Base-by-base conservation (phyloP, 1,140 invertebrate genomes). In the Bombus terrestris region DNA sequence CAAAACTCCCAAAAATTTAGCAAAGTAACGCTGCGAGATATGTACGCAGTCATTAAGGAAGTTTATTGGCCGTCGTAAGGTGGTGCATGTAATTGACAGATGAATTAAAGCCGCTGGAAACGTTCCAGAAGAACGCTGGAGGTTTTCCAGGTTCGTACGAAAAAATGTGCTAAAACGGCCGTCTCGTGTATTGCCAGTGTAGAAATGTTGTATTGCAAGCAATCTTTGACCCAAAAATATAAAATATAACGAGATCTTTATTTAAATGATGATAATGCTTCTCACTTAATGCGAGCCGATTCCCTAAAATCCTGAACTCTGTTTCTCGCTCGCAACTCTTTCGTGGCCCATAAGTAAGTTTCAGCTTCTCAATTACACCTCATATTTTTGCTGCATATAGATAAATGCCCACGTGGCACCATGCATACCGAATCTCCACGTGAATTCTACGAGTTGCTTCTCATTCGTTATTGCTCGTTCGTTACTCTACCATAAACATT, bases 41-140 rank as follows among this genome's bases (percentile, higher is more conserved):
- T 53, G 18, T 6, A 57, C 18, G 68, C 37, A 57, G 13, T 68
- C 62, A 25, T 53, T 83, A 83, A 37, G 22, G 35, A 0, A 35
- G 64, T 72, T 84, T 43, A 59, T 62, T 71, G 22, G 13, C 25
- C 32, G n/a, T 71, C 43, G 43, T 28, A 47, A 69, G 43, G 32
- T 28, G 59, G 66, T 43, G 47, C 22, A 43, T 77, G 66, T 79
- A 79, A 78, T 79, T 71, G 76, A 71, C 64, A 71, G 79, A 84
- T 79, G 82, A 84, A 78, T 84, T 41, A 77, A 79, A 69, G 22
- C 35, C 18, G 47, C 41, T 85, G 83, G 76, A 69, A 80, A 73
- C 39, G 2, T 69, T 59, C 83, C 83, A 80, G 53, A 18, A 15
- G 10, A 43, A 47, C 6, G 4, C 57, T 85, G 83, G 83, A 80